Evolutionary conservation across 2,113 vertebrate species (phyloP).

Genomic region (Pelobates fuscus): DNA sequence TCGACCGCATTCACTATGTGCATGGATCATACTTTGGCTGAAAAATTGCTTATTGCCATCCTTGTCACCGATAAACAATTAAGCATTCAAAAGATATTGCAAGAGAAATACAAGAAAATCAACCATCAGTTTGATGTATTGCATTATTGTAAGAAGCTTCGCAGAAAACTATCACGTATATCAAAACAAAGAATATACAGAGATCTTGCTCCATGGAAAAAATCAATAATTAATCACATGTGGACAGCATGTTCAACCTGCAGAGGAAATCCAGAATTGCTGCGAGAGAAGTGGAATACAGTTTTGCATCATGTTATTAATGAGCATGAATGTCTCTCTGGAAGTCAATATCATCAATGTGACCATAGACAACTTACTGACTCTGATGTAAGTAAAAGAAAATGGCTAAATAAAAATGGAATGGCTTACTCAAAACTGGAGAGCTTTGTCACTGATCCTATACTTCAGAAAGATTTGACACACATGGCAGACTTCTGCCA

Average conservation of each 20-base stretch:
- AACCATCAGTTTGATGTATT: neutral
- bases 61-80: neutral
- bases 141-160: too few species aligned
- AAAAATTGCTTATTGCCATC: neutral
- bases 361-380: too few species aligned
- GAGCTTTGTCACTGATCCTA: too few species aligned
- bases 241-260: neutral
- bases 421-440: too few species aligned
- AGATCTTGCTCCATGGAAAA: neutral
- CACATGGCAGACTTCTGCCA: too few species aligned
- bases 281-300: neutral
- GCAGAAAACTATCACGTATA: too few species aligned
- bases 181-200: neutral
- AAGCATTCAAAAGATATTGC: neutral
- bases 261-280: neutral
- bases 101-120: neutral
- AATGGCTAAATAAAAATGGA: too few species aligned
- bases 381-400: too few species aligned
- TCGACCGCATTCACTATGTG: neutral
- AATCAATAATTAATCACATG: neutral
- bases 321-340: neutral
- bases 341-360: too few species aligned
- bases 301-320: neutral
- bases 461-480: too few species aligned
- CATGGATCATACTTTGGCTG: neutral